A percentile compares a stretch with the other conserved stretches of the same genome.
Conservation (phyloP, 2,113 vertebrate genomes). For the Cnemophilus loriae region DNA sequence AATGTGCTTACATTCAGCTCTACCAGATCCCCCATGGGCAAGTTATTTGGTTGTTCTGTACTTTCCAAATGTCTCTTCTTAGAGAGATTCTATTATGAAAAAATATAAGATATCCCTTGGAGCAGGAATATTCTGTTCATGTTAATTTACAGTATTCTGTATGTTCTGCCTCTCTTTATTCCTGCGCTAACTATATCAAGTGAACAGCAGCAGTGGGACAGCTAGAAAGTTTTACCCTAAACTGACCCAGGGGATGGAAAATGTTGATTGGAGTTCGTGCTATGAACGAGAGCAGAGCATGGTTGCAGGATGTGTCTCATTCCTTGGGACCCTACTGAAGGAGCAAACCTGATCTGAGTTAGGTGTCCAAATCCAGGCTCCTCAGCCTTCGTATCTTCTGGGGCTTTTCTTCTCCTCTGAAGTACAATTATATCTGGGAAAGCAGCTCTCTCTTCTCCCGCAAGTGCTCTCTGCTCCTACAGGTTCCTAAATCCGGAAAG, state of each 20-base stretch:
- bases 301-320: background rate
- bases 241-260: background rate
- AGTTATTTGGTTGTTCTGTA: background rate
- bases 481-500: background rate
- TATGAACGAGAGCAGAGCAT: background rate
- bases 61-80: background rate
- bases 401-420: background rate
- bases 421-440: background rate
- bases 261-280: background rate
- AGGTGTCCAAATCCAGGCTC: background rate
- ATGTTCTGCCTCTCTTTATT: background rate
- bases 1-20: background rate
- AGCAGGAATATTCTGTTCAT: background rate
- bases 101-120: background rate
- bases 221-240: background rate
- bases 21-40: background rate
- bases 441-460: background rate
- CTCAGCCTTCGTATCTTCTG: background rate
- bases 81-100: background rate
- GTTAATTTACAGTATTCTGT: background rate
- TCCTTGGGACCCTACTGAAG: background rate
- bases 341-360: background rate
- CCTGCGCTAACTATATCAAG: background rate
- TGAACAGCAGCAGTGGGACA: background rate
- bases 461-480: background rate